Evolutionary conservation across 2,888 invertebrate genomes (phyloP).

Genomic region (Bombyx huttoni): DNA sequence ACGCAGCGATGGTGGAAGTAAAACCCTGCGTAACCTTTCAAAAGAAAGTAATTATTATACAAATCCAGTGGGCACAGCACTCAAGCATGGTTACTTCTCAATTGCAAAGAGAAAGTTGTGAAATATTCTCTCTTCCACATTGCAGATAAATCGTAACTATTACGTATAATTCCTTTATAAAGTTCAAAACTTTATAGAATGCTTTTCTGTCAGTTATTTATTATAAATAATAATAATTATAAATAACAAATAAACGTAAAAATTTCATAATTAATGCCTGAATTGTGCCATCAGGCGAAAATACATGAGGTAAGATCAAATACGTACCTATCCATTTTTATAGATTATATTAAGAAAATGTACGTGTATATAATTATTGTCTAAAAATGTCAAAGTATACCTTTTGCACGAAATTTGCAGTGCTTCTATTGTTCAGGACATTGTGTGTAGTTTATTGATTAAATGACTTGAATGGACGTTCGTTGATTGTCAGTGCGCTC

Average conservation of each 20-base stretch:
- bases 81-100: conserved; percentile 18
- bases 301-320: no score
- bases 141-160: not conserved
- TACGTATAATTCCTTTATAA: not conserved
- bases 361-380: no score
- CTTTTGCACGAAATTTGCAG: no score
- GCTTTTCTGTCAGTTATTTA: no score
- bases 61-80: conserved; percentile 14
- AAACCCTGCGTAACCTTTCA: conserved; percentile 11
- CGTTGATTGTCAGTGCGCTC: conserved; percentile 44
- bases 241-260: no score
- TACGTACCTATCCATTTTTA: no score
- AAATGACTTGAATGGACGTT: conserved; percentile 23
- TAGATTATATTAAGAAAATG: no score
- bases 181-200: no score
- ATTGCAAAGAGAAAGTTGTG: conserved; percentile 31
- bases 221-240: no score
- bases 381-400: no score
- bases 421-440: not conserved
- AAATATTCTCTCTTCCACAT: conserved; percentile 10
- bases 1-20: conserved; percentile 2
- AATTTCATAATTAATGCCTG: no score
- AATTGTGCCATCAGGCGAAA: no score
- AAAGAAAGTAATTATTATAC: conserved; percentile 19
- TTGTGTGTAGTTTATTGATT: not conserved